Percentiles rank a stretch among this genome's conserved stretches.
Evolutionary conservation across 2,888 invertebrate species (phyloP).

Genomic region (Lasioglossum lativentre): DNA sequence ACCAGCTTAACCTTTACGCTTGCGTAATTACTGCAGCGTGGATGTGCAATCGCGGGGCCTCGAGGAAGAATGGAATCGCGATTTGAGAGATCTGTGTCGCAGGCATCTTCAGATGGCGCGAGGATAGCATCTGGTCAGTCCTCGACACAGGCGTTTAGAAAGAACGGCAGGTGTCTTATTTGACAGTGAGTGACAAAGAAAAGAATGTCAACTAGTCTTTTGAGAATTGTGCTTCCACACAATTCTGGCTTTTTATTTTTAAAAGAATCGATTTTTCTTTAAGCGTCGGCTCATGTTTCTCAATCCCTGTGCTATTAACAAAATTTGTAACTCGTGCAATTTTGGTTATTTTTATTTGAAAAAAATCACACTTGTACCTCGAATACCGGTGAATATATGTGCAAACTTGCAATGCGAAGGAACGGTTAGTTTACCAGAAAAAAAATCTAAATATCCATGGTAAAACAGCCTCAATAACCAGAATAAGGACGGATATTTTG

Average conservation of each 20-base stretch:
- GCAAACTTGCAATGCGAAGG: neutral
- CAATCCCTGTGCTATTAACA: no score
- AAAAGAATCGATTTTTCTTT: no score
- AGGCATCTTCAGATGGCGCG: neutral
- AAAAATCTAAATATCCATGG: neutral
- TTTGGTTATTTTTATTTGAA: neutral
- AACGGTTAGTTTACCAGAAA: neutral
- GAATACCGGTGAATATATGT: neutral
- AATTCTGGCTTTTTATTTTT: no score
- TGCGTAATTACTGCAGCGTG: neutral
- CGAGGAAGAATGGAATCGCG: constrained; percentile 1
- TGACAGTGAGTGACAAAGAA: no score
- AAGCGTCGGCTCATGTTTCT: no score
- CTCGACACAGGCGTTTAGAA: neutral
- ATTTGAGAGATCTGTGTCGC: neutral
- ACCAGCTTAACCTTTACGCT: constrained; percentile 49
- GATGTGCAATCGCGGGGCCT: neutral
- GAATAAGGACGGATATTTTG: neutral
- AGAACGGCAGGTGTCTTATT: no score
- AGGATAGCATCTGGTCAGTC: neutral
- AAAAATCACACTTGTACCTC: neutral
- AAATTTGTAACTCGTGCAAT: neutral
- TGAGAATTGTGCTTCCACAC: no score
- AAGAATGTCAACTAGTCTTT: no score
- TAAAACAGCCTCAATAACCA: neutral